Percentiles rank a stretch among this genome's conserved stretches.
Evolutionary conservation across 2,113 vertebrate species (phyloP).

Genomic region (Sinosuthora webbiana): DNA sequence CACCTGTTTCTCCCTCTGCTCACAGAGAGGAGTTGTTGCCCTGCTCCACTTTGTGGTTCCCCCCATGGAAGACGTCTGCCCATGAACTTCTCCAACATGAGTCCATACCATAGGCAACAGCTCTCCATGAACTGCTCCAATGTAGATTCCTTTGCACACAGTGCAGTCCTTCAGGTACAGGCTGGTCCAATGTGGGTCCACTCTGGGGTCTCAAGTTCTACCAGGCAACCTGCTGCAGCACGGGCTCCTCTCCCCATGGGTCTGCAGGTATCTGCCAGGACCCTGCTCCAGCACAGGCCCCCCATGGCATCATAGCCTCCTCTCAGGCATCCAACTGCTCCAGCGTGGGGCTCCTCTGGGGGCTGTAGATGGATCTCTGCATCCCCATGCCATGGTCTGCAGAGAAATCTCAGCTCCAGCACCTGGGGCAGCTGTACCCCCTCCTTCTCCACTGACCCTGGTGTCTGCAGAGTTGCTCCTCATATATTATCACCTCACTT

Average conservation of each 20-base stretch:
- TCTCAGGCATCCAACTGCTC: neutral
- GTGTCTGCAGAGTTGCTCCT: neutral
- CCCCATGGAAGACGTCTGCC: neutral
- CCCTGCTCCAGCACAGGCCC: neutral
- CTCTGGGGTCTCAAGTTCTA: neutral
- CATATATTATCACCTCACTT: neutral
- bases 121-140: neutral
- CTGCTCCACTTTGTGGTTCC: neutral
- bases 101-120: neutral
- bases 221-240: neutral
- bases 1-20: neutral
- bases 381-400: neutral
- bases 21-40: neutral
- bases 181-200: fast-evolving
- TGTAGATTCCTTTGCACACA: neutral
- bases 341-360: fast-evolving
- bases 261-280: neutral
- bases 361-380: neutral
- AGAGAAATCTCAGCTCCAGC: neutral
- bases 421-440: fast-evolving
- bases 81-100: neutral
- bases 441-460: neutral
- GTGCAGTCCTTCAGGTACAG: neutral
- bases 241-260: neutral
- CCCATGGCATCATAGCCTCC: fast-evolving